A percentile compares a stretch with the other conserved stretches of the same genome.
Conservation (phyloP, 1,140 invertebrate genomes). For the Zaprionus gabonicus region DNA sequence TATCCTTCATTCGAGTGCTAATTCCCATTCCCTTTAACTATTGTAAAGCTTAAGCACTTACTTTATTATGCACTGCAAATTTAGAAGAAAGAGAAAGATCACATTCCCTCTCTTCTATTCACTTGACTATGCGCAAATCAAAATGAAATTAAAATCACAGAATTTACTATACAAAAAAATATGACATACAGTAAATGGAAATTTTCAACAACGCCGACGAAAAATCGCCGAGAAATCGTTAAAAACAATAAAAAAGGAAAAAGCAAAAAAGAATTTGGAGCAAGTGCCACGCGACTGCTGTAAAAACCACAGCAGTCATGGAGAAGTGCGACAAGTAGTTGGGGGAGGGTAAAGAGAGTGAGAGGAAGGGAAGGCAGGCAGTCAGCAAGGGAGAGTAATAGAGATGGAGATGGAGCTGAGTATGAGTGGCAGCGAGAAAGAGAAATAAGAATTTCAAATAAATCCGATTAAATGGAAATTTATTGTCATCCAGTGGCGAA, state of each 20-base stretch:
- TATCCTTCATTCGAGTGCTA: no score
- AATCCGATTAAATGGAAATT: constrained; percentile 83
- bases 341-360: constrained; percentile 1
- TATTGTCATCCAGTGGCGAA: constrained; percentile 82
- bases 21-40: background rate
- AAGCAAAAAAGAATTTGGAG: constrained; percentile 44
- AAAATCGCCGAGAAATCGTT: constrained; percentile 48
- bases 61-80: no score
- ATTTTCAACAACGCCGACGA: constrained; percentile 42
- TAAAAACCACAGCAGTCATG: constrained; percentile 61
- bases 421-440: constrained; percentile 19
- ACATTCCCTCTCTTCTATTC: background rate
- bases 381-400: constrained; percentile 7
- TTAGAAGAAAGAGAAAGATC: no score
- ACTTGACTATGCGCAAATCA: constrained; percentile 36
- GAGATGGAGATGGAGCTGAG: constrained; percentile 9
- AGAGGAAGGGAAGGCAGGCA: background rate
- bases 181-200: constrained; percentile 47
- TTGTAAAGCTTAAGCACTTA: no score
- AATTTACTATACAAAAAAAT: constrained; percentile 31
- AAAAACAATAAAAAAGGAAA: constrained; percentile 65
- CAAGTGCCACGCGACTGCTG: constrained; percentile 49
- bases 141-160: constrained; percentile 60
- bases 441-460: constrained; percentile 82
- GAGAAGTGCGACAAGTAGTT: constrained; percentile 18